Evolutionary conservation across 2,888 invertebrate species (phyloP), one percentile per base, ranked within the genome.

Genomic region (Rhyacophila evoluta): DNA sequence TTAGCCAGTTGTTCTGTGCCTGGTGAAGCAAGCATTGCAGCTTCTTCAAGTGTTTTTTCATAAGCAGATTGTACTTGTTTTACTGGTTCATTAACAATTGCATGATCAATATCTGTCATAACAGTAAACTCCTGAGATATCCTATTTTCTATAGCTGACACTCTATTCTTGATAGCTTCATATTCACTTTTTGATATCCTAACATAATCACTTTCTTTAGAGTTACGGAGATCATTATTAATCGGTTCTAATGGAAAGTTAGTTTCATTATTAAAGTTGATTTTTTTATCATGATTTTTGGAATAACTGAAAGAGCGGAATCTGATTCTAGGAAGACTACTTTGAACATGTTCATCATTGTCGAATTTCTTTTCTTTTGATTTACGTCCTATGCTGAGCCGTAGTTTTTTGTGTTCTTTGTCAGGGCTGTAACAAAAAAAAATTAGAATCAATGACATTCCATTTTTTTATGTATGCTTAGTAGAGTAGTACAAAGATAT

Each of bases 141-240:
- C 83, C 92, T 89, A 70, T 91, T 91, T 85, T 95, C 94, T 77
- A 95, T 94, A 3, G 93, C 93, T 0, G 92, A 92, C 8, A 95
- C 93, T 84, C 94, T 88, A 84, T 91, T 93, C 85, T 94, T 94
- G 70, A 95, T 94, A 83, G 93, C 94, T 85, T 95, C 94, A 83
- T 94, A 95, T 86, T 95, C 94, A 78, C 90, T 92, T 86, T 94
- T 94, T 1, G 94, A 91, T 83, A 94, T 93, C 83, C 92, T 89
- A 2, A 95, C 93, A 84, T 93, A 94, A 84, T 94, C 93, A 83
- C 88, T 89, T 83, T 84, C 89, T 86, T 84, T 89, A 87, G 84
- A 87, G 82, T 87, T 87, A 3, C 87, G 88, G 80, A 89, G 84
- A 84, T 88, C 88, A 77, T 88, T 88, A 39, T 79, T 78, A 69